Evolutionary conservation across 2,113 vertebrate genomes (phyloP).

Genomic region (Cryptomyrus ogoouensis): DNA sequence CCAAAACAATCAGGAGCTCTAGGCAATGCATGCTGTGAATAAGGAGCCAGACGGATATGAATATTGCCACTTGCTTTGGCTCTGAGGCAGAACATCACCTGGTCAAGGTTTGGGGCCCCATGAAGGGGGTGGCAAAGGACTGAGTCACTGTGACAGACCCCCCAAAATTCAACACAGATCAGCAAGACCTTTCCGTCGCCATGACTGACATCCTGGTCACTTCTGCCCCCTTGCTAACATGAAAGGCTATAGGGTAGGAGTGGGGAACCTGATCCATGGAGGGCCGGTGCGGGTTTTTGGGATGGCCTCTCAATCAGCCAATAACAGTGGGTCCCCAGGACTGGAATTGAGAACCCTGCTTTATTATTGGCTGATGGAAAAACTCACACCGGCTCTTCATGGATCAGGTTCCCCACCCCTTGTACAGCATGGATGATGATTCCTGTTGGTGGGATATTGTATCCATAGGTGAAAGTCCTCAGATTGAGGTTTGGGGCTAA

Average conservation of each 20-base stretch:
- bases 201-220: background rate
- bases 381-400: no score
- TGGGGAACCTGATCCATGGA: no score
- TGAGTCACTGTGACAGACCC: background rate
- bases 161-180: background rate
- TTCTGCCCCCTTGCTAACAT: background rate
- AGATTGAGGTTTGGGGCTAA: no score
- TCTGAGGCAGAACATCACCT: background rate
- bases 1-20: background rate
- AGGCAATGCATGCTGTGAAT: background rate
- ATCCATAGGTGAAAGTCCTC: no score
- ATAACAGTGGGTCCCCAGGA: no score
- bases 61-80: background rate
- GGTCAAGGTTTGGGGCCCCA: background rate
- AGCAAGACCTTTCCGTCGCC: background rate
- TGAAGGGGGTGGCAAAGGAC: background rate
- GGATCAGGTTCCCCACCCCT: no score
- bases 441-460: no score
- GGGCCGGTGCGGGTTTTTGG: no score
- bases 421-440: no score
- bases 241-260: background rate
- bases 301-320: no score
- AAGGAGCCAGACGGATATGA: background rate
- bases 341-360: no score
- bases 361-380: no score